Evolutionary conservation across 2,797 vertebrate genomes (phyloP).

Genomic region (Telmatherina bonti): DNA sequence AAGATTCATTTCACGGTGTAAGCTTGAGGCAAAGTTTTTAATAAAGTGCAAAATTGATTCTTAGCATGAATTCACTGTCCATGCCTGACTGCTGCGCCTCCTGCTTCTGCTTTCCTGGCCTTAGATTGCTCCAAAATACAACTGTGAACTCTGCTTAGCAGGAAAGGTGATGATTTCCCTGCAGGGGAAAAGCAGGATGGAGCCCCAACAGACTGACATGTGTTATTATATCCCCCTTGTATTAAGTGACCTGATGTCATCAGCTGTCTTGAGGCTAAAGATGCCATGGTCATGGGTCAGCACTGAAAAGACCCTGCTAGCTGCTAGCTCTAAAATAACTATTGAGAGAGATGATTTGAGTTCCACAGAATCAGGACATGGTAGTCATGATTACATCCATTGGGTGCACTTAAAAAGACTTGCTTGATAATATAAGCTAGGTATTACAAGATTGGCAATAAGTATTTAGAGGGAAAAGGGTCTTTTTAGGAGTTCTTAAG

Average conservation of each 20-base stretch:
- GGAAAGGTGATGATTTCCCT: constrained; percentile 45
- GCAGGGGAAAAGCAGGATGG: constrained; percentile 26
- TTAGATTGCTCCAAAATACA: constrained; percentile 62
- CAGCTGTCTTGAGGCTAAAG: constrained; percentile 35
- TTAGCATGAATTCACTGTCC: constrained; percentile 36
- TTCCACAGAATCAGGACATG: constrained; percentile 36
- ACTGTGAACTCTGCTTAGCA: constrained; percentile 54
- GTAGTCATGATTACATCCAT: constrained; percentile 3
- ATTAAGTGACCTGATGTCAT: constrained; percentile 55
- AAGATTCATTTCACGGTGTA: background rate
- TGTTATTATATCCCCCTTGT: constrained; percentile 33
- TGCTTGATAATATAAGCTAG: background rate
- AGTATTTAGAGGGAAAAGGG: background rate
- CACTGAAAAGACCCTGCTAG: constrained; percentile 40
- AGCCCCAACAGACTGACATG: constrained; percentile 41
- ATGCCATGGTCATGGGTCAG: constrained; percentile 41
- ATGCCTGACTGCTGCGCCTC: constrained; percentile 41
- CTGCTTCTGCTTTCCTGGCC: constrained; percentile 47
- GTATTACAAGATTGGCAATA: background rate
- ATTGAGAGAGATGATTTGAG: constrained; percentile 48
- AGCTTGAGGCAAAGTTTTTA: constrained; percentile 19
- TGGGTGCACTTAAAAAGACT: constrained; percentile 2
- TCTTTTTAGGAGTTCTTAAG: background rate
- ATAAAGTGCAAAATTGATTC: constrained; percentile 39
- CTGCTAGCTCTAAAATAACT: constrained; percentile 59